Conservation (phyloP, 1,140 invertebrate genomes). For the Lucilia cuprina region DNA sequence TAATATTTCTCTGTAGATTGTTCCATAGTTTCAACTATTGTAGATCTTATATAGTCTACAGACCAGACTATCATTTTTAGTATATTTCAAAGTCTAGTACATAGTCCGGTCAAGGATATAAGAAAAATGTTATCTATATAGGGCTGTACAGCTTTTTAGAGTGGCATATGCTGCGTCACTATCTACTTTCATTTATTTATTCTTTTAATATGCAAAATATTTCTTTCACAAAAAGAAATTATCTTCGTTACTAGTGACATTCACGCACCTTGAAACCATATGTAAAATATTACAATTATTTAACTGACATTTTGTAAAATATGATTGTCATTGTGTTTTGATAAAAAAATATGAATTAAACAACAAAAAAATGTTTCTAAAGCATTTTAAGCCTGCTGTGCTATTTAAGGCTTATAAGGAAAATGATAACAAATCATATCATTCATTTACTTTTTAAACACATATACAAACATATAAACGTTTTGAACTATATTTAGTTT, state of each 20-base stretch:
- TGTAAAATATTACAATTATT: slow-evolving; percentile 29
- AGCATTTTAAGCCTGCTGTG: background rate
- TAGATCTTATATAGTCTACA: no score
- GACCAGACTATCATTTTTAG: no score
- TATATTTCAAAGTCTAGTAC: no score
- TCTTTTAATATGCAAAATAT: background rate
- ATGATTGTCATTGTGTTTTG: background rate
- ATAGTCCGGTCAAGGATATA: no score
- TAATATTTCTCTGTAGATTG: no score
- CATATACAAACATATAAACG: no score
- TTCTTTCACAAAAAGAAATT: background rate
- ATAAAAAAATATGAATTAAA: background rate
- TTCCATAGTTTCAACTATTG: no score
- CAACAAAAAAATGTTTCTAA: background rate
- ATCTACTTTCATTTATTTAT: no score
- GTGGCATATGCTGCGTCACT: no score
- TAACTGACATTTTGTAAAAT: background rate
- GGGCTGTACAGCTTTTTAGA: no score
- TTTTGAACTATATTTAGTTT: background rate
- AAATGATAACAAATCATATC: slow-evolving; percentile 32
- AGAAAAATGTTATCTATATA: no score
- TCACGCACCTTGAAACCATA: slow-evolving; percentile 24
- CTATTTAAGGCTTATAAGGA: slow-evolving; percentile 21
- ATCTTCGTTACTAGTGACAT: background rate
- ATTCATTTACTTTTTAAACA: background rate